Conservation (phyloP, 2,888 invertebrate genomes). For the Drosophila melanosoma region DNA sequence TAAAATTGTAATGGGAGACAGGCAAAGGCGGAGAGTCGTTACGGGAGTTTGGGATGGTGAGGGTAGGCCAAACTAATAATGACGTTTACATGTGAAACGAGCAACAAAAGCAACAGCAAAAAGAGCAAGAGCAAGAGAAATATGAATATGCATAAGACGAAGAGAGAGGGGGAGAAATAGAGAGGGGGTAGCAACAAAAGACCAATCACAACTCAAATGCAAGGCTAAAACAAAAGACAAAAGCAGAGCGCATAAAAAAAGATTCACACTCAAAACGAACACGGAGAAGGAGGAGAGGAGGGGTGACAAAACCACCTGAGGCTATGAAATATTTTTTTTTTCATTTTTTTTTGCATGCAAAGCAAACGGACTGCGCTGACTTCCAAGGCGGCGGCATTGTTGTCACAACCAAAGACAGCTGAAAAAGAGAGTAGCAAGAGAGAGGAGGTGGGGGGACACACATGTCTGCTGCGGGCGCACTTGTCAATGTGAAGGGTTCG, state of each 20-base stretch:
- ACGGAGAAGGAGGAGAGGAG: constrained; percentile 1
- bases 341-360: constrained; percentile 35
- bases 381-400: constrained; percentile 65
- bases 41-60: not conserved
- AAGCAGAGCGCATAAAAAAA: constrained; percentile 32
- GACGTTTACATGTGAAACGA: constrained; percentile 70
- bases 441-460: not conserved
- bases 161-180: not conserved
- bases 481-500: constrained; percentile 60
- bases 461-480: constrained; percentile 55
- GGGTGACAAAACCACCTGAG: constrained; percentile 60
- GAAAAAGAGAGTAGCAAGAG: not conserved
- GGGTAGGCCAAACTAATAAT: constrained; percentile 62
- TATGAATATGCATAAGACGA: constrained; percentile 69
- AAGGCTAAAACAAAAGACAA: constrained; percentile 59
- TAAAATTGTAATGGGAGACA: constrained; percentile 65
- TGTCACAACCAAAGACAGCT: constrained; percentile 37
- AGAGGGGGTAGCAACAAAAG: not conserved
- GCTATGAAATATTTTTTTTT: constrained; percentile 24
- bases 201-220: constrained; percentile 29
- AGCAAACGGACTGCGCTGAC: constrained; percentile 45
- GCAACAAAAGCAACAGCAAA: constrained; percentile 48
- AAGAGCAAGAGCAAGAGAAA: constrained; percentile 62
- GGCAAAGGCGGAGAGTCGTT: constrained; percentile 12
- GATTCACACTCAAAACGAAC: constrained; percentile 49